Conservation (phyloP, 2,888 invertebrate genomes). For the Coleophora flavipennella region DNA sequence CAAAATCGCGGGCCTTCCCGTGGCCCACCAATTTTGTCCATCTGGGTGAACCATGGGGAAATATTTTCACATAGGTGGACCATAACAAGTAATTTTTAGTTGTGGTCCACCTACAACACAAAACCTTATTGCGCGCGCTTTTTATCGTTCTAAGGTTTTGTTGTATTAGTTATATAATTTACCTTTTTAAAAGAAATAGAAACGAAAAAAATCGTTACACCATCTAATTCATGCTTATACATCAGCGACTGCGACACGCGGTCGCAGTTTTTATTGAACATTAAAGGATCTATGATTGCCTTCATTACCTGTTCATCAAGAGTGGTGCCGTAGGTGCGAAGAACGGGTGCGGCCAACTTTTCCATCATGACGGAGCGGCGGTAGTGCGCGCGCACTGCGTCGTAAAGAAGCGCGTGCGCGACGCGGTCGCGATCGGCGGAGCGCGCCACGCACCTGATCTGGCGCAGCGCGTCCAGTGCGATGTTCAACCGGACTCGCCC, state of each 20-base stretch:
- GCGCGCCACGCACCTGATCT: constrained; percentile 42
- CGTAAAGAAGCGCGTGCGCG: constrained; percentile 30
- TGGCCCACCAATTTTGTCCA: no score
- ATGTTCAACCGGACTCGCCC: constrained; percentile 44
- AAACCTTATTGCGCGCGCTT: no score
- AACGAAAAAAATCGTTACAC: no score
- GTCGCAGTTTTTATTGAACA: not conserved
- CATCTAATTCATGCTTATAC: not conserved
- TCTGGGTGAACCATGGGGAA: no score
- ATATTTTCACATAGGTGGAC: no score
- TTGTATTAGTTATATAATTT: no score
- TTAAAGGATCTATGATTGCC: not conserved
- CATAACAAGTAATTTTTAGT: no score
- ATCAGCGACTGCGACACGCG: not conserved
- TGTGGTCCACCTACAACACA: no score
- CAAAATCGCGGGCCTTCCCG: no score
- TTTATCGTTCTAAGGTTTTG: no score
- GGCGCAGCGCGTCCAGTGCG: constrained; percentile 47
- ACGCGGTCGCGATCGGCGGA: constrained; percentile 34
- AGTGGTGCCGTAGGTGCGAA: constrained; percentile 37
- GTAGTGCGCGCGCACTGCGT: constrained; percentile 44
- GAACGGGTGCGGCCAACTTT: constrained; percentile 19
- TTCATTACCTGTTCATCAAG: constrained; percentile 47
- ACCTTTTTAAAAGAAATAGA: no score
- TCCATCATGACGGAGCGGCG: constrained; percentile 23